A percentile compares a stretch with the other conserved stretches of the same genome.
phyloP scores from a whole-genome alignment of 2,797 vertebrate species.

The Rhodeus uyekii region DNA sequence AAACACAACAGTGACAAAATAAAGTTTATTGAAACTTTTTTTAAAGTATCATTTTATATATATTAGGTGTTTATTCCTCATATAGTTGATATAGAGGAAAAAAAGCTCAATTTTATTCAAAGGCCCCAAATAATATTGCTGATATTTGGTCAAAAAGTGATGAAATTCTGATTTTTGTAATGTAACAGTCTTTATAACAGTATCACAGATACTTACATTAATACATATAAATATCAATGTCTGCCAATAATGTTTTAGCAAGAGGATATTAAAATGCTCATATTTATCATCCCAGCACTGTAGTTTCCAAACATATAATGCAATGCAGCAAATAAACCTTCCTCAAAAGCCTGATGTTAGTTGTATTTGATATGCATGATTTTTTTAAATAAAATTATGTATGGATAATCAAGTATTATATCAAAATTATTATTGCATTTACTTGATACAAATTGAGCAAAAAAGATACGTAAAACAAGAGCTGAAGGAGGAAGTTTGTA shows the following conservation, averaged over 20 bases:
- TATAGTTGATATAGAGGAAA: background rate
- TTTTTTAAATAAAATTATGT: too few relatives aligned
- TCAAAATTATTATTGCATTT: too few relatives aligned
- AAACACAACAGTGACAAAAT: slow-evolving; percentile 3
- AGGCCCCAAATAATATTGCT: background rate
- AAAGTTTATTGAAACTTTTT: background rate
- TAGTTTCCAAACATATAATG: too few relatives aligned
- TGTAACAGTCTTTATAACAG: background rate
- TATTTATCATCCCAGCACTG: background rate
- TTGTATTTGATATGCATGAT: too few relatives aligned
- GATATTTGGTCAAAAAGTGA: background rate
- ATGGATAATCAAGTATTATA: too few relatives aligned
- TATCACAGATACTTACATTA: background rate
- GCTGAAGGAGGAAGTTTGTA: too few relatives aligned
- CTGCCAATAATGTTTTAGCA: background rate
- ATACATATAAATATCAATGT: background rate
- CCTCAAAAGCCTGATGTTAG: too few relatives aligned
- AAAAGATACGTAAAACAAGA: too few relatives aligned
- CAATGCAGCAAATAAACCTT: too few relatives aligned
- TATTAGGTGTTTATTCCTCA: background rate
- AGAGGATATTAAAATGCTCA: too few relatives aligned
- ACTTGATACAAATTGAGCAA: too few relatives aligned
- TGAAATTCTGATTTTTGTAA: background rate
- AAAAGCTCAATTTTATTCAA: background rate
- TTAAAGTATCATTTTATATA: background rate